Conservation (phyloP, 2,113 vertebrate species). For the Vireo altiloquus region DNA sequence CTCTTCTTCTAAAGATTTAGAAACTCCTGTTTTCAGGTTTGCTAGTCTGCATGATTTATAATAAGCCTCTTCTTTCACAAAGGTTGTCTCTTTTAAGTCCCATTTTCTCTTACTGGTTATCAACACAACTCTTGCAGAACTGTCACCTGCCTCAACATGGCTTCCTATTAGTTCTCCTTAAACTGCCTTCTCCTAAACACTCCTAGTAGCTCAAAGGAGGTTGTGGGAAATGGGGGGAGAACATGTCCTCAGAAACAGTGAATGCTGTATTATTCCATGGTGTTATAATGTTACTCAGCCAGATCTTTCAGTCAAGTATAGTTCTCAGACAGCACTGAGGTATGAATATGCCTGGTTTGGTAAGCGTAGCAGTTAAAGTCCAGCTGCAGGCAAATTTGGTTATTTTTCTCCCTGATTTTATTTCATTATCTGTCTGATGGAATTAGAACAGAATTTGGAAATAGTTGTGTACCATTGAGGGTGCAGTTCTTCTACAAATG, state of each 20-base stretch:
- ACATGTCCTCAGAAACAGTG: neutral
- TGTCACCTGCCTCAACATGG: neutral
- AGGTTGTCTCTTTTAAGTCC: neutral
- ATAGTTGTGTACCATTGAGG: neutral
- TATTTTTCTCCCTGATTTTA: neutral
- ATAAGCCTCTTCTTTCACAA: neutral
- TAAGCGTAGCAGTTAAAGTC: neutral
- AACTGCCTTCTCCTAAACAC: neutral
- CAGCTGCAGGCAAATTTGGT: neutral
- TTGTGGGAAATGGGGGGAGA: neutral
- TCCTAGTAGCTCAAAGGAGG: neutral
- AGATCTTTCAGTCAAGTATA: neutral
- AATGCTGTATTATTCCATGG: neutral
- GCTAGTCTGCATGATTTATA: neutral
- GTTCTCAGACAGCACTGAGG: neutral
- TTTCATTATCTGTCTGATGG: neutral
- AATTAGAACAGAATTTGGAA: neutral
- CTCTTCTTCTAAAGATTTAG: neutral
- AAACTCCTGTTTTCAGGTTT: neutral
- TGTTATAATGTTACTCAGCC: neutral
- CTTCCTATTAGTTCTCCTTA: neutral
- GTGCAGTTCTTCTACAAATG: neutral
- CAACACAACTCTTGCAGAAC: neutral
- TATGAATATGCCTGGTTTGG: neutral
- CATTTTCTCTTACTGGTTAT: neutral